phyloP scores from a whole-genome alignment of 1,140 invertebrate species.

The Brachionus sp. region DNA sequence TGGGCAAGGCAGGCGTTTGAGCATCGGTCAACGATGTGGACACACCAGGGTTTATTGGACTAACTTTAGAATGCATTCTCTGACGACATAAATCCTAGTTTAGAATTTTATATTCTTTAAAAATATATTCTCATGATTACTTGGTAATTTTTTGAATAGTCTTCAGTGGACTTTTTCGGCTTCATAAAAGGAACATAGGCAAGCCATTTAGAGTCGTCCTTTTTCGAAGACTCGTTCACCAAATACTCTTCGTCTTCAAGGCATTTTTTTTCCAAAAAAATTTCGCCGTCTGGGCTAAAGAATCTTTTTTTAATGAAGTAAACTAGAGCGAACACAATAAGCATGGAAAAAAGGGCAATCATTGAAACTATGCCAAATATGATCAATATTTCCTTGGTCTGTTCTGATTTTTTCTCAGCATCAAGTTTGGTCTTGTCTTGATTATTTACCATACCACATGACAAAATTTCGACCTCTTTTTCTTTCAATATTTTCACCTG shows the following conservation, averaged over 20 bases:
- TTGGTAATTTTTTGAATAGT: neutral
- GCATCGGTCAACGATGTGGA: neutral
- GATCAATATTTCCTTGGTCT: neutral
- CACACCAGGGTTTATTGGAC: neutral
- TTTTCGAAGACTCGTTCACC: neutral
- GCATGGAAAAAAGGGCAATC: neutral
- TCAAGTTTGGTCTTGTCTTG: neutral
- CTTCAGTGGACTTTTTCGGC: neutral
- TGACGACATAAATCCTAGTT: slow-evolving; percentile 25
- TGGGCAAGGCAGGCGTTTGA: neutral
- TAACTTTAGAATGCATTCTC: slow-evolving; percentile 23
- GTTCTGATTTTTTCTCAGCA: neutral
- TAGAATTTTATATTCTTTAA: neutral
- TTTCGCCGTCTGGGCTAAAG: neutral
- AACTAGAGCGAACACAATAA: neutral
- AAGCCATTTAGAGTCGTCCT: neutral
- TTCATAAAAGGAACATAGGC: neutral
- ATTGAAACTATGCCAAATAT: slow-evolving; percentile 3
- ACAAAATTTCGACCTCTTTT: slow-evolving; percentile 2
- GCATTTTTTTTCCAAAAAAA: slow-evolving; percentile 3
- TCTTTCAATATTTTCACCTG: slow-evolving; percentile 24
- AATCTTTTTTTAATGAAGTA: slow-evolving; percentile 16
- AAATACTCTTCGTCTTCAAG: neutral
- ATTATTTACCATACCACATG: neutral
- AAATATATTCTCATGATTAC: neutral